Conservation (phyloP, 1,140 invertebrate genomes). For the Platorchestia sp. region DNA sequence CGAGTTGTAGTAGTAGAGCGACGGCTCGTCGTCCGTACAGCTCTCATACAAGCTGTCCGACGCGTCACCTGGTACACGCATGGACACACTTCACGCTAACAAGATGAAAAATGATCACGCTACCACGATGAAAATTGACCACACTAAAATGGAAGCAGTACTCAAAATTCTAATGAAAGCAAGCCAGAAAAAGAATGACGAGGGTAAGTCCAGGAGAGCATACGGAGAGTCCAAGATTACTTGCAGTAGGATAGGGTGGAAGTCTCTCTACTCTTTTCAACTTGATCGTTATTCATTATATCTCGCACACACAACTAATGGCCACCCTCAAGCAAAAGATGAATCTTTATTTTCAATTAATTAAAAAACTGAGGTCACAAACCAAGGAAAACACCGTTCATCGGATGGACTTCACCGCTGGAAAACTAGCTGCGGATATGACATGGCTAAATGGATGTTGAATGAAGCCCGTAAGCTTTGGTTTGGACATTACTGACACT, state of each 20-base stretch:
- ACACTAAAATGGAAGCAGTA: background rate
- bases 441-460: background rate
- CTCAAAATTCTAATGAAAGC: background rate
- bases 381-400: background rate
- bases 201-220: too few relatives aligned
- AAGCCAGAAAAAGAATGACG: conserved; percentile 51
- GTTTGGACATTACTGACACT: background rate
- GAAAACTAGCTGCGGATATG: background rate
- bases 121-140: background rate
- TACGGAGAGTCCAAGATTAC: background rate
- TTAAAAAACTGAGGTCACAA: background rate
- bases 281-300: background rate
- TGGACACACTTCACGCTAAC: background rate
- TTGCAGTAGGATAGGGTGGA: background rate
- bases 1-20: conserved; percentile 32
- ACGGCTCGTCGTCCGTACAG: conserved; percentile 62
- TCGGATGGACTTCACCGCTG: background rate
- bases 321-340: background rate
- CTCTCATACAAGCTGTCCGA: conserved; percentile 60
- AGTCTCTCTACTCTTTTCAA: background rate
- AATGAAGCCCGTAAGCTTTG: background rate
- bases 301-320: background rate
- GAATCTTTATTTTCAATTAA: background rate
- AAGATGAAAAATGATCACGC: background rate
- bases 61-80: conserved; percentile 51